Percentiles rank a stretch among this genome's conserved stretches.
Conservation (phyloP, 2,113 vertebrate genomes). For the Channa argus region DNA sequence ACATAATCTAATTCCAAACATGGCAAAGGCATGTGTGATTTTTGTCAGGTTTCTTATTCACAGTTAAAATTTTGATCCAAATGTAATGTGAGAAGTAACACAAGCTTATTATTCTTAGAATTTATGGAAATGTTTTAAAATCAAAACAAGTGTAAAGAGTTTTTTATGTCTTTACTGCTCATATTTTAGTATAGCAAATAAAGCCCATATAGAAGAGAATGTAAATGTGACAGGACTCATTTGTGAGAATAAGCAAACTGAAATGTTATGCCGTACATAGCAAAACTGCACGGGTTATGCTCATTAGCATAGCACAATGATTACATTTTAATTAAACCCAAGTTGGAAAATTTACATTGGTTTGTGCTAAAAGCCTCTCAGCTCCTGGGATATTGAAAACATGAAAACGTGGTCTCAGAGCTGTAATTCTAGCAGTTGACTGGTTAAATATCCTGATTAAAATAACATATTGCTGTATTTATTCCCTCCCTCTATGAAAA, state of each 20-base stretch:
- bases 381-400: not conserved
- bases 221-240: conserved; percentile 5
- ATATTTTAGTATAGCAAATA: not conserved
- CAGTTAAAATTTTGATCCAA: not conserved
- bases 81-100: conserved; percentile 13
- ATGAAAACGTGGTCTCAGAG: not conserved
- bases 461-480: too few relatives aligned
- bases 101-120: not conserved
- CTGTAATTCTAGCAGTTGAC: not conserved
- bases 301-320: not conserved
- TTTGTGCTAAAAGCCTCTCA: not conserved
- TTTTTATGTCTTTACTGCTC: not conserved
- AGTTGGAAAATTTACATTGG: not conserved
- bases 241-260: not conserved
- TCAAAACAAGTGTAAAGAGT: not conserved
- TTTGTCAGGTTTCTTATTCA: conserved; percentile 7
- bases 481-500: too few relatives aligned
- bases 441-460: not conserved
- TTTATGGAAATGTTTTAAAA: not conserved
- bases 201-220: not conserved
- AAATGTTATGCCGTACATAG: not conserved
- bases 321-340: not conserved
- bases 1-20: conserved; percentile 9
- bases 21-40: not conserved
- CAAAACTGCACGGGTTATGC: not conserved